A percentile compares a stretch with the other conserved stretches of the same genome.
Evolutionary conservation across 2,113 vertebrate species (phyloP).

Genomic region (Eclectus roratus): DNA sequence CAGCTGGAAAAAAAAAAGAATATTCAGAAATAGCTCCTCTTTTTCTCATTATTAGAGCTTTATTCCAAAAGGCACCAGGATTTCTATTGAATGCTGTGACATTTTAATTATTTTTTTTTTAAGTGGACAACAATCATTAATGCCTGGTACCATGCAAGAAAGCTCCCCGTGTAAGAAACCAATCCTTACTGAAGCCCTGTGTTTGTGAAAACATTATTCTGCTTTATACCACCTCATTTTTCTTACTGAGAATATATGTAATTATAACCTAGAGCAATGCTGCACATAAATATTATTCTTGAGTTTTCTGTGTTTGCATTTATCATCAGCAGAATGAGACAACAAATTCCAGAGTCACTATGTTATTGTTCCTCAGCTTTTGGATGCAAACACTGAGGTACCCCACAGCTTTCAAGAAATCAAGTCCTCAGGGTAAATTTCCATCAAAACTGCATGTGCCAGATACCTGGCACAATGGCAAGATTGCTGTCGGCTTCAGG

Average conservation of each 20-base stretch:
- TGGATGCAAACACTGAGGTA: not conserved
- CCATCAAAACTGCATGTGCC: not conserved
- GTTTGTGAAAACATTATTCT: not conserved
- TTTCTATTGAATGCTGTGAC: not conserved
- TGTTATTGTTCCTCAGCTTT: not conserved
- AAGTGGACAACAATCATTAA: not conserved
- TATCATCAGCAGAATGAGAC: not conserved
- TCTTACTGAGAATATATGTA: not conserved
- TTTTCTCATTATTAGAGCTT: not conserved
- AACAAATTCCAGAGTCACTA: not conserved
- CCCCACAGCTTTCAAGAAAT: not conserved
- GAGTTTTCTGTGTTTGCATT: not conserved
- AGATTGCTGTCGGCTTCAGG: not conserved
- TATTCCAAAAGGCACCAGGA: not conserved
- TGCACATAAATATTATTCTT: conserved; percentile 3
- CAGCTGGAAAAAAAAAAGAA: not conserved
- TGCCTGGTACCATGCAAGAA: not conserved
- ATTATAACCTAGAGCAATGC: not conserved
- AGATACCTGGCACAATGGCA: not conserved
- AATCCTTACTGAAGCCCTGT: not conserved
- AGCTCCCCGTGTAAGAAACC: not conserved
- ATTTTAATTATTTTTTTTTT: not conserved
- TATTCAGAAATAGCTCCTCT: not conserved
- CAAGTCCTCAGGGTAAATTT: conserved; percentile 29
- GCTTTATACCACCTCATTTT: not conserved